Base-by-base conservation (phyloP, 2,113 vertebrate genomes). In the Piliocolobus tephrosceles region DNA sequence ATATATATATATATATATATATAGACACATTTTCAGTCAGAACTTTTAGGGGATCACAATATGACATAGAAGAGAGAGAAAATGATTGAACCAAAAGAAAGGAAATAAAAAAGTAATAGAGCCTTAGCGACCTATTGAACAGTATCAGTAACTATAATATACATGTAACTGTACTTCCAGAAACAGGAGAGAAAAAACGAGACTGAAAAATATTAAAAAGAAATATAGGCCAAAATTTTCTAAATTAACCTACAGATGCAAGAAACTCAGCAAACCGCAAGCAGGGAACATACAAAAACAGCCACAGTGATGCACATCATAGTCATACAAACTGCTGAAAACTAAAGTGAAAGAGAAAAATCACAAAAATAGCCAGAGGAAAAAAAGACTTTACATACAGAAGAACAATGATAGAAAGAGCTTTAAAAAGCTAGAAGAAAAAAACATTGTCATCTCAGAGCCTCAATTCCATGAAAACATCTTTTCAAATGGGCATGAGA, bases 391-490 rank as follows among this genome's bases (percentile, higher is more conserved):
- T 47, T 32, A 32, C 8, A 35, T 30, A 17, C 27, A 64, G 61
- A 64, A 10, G 18, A 90, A 50, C 5, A 75, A n/a, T 75, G 58
- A 52, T 50, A 57, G 91, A 16, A 91, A 75, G 5, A 68, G 16
- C 23, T 61, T 57, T 79, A 57, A 70, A 92, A 40, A 83, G 0
- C 4, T 58, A 38, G 80, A n/a, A 89, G 40, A 66, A 43, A 93
- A 85, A 52, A 13, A 22, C 1, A 38, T 23, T 12, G 6, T 94
- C 52, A 93, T 52, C 20, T 88, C 20, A 83, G 30, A 76, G 78
- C 81, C 35, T 91, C 12, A 66, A 38, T 45, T 85, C 16, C 88
- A 47, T 55, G 45, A 90, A 97, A 95, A 52, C 16, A 94, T 55
- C 8, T 38, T 52, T 93, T 14, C 61, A 85, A 96, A 82, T 80